Percentiles rank a stretch among this genome's conserved stretches.
These are phyloP conservation scores for Brachionus plicatilis DNA, from an alignment of 1,140 invertebrate species.

Conservation along the genomic window DNA sequence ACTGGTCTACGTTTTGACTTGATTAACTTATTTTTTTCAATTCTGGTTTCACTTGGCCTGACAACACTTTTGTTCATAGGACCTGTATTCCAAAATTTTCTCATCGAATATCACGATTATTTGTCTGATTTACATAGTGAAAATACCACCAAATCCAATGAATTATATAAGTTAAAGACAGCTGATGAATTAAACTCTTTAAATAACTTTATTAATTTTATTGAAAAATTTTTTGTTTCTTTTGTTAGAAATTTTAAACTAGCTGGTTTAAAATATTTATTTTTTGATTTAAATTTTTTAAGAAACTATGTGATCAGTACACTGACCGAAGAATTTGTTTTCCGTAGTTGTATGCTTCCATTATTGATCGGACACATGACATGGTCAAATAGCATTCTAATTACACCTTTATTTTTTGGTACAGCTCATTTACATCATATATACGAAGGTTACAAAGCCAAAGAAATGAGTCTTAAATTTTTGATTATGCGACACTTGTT, in stretches of 20 bases:
- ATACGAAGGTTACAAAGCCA: neutral
- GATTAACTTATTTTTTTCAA: neutral
- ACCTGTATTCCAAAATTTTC: neutral
- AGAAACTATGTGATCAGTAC: slow-evolving; percentile 22
- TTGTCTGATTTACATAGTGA: neutral
- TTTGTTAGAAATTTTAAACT: neutral
- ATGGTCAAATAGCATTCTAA: neutral
- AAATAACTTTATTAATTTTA: neutral
- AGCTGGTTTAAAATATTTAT: neutral
- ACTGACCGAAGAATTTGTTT: slow-evolving; percentile 35
- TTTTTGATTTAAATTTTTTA: slow-evolving; percentile 8
- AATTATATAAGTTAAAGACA: neutral
- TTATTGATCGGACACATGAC: neutral
- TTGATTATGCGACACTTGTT: neutral
- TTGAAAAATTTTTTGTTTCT: neutral
- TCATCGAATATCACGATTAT: neutral
- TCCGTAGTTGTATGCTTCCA: slow-evolving; percentile 1
- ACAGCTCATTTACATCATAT: slow-evolving; percentile 38
- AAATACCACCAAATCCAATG: neutral
- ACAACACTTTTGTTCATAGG: slow-evolving; percentile 6
- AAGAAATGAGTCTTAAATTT: neutral
- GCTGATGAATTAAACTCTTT: neutral
- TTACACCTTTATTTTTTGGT: slow-evolving; percentile 30
- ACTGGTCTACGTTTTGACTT: neutral
- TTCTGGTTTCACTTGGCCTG: neutral